Evolutionary conservation across 2,113 vertebrate genomes (phyloP), one percentile per base, ranked within the genome.

Genomic region (Gymnocephalus cernua): DNA sequence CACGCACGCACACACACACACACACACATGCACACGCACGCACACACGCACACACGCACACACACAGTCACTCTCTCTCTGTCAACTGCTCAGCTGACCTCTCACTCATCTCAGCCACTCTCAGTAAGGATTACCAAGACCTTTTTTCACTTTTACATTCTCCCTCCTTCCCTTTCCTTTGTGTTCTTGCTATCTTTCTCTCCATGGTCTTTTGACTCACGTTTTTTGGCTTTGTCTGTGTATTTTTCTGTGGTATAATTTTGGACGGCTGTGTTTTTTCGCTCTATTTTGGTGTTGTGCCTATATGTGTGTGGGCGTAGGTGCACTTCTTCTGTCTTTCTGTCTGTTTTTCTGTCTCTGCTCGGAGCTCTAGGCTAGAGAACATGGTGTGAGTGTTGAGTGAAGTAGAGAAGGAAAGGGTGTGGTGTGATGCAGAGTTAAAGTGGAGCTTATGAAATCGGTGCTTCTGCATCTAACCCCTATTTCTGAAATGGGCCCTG

Each of bases 401-500:
- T 76, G 44, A 78, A 66, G 81, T 11, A 68, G 70, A 66, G 62
- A 53, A 35, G 65, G 84, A 67, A 56, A 45, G 66, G 61, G 50
- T 1, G 18, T 9, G 48, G 29, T 61, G 77, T 15, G 77, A 32
- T 70, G 81, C 68, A 45, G 79, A 81, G 76, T 70, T 82, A 61
- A 71, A 32, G 32, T 21, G 51, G 44, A 85, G 80, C 85, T 79
- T 84, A 80, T 67, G 62, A 87, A 90, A 84, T 81, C 72, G 1
- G 59, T 67, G 73, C 64, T 53, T 79, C 79, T 63, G 70, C 59
- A 58, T 80, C 66, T 81, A 86, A 92, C 86, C 82, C 77, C 79
- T 75, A 77, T 88, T 89, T 89, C 80, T 80, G 73, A 88, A 90
- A 90, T 73, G 83, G 74, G 74, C 61, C 74, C 81, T 12, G n/a